These are phyloP conservation scores for Malurus alboscapulatus DNA, from an alignment of 2,113 vertebrate species.

Conservation along the genomic window DNA sequence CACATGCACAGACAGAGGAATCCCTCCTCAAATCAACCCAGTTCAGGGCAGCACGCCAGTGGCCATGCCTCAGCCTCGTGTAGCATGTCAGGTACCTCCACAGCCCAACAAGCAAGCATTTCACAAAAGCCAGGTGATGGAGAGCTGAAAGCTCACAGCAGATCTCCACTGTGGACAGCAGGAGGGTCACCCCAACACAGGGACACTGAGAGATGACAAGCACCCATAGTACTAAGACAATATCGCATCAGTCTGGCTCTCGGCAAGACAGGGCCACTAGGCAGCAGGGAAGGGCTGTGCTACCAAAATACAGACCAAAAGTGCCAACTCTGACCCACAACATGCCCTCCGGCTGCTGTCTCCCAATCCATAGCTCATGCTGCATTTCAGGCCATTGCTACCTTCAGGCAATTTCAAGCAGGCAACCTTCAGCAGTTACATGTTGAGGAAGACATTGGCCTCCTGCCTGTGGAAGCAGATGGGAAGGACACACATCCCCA, in stretches of 20 bases:
- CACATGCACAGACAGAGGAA: background rate
- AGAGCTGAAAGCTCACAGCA: background rate
- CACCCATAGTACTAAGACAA: background rate
- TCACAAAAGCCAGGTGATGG: background rate
- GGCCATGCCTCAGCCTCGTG: rapidly evolving
- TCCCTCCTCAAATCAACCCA: background rate
- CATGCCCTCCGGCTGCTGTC: background rate
- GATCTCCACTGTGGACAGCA: background rate
- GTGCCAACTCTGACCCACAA: background rate
- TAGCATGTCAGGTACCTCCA: background rate
- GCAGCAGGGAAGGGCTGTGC: background rate
- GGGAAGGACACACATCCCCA: background rate
- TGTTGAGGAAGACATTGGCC: background rate
- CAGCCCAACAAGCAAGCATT: background rate
- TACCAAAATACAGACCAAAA: background rate
- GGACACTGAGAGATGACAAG: background rate
- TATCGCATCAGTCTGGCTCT: background rate
- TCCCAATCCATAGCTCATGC: background rate
- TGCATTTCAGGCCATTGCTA: background rate
- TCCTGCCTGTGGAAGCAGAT: background rate
- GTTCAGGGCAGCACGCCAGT: rapidly evolving
- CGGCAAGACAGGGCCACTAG: background rate
- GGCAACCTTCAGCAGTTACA: background rate
- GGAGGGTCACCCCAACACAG: background rate
- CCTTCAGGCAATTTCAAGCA: background rate